Percentiles rank a stretch among this genome's conserved stretches.
phyloP scores from a whole-genome alignment of 1,140 invertebrate genomes.

The Melanaphis sacchari region DNA sequence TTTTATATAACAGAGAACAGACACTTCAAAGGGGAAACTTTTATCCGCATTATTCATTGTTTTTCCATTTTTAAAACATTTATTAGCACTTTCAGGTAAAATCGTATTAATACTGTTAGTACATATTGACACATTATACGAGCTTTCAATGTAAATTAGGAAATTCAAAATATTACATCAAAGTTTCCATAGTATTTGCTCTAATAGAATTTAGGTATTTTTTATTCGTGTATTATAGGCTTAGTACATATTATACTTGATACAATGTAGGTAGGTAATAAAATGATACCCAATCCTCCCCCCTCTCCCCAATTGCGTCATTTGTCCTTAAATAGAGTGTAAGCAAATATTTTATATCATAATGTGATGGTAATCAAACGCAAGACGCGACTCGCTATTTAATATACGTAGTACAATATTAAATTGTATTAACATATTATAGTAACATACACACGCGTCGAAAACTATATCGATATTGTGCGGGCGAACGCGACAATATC shows the following conservation, averaged over 20 bases:
- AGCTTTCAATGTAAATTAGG: background rate
- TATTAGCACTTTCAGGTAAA: background rate
- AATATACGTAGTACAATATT: background rate
- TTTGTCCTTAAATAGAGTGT: background rate
- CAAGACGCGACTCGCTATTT: background rate
- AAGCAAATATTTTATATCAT: background rate
- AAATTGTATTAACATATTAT: too few relatives aligned
- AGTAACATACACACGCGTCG: background rate
- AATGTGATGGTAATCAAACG: background rate
- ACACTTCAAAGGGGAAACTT: background rate
- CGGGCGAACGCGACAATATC: background rate
- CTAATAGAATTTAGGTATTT: background rate
- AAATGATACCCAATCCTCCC: background rate
- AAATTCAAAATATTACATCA: too few relatives aligned
- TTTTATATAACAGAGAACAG: background rate
- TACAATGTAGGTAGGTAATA: background rate
- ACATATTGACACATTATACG: background rate
- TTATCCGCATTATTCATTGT: background rate
- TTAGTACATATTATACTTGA: too few relatives aligned
- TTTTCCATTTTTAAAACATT: background rate
- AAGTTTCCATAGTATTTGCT: background rate
- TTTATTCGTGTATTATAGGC: background rate
- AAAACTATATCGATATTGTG: background rate
- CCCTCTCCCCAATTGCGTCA: background rate
- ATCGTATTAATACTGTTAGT: background rate